Evolutionary conservation across 2,797 vertebrate species (phyloP).

Genomic region (Coracias cyanogaster): DNA sequence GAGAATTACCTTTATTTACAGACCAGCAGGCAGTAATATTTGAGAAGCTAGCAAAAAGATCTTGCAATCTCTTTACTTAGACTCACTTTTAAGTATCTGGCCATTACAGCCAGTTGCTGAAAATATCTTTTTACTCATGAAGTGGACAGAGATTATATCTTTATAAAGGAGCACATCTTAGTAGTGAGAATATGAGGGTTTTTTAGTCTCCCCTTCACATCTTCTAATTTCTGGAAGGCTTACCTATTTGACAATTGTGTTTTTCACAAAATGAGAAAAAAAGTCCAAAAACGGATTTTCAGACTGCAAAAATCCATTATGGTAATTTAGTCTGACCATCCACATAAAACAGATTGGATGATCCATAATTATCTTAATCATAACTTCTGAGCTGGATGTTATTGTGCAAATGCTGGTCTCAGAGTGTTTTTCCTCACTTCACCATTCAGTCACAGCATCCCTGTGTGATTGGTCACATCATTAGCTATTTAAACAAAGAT

Average conservation of each 20-base stretch:
- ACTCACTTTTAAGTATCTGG: not conserved
- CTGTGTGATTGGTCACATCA: not conserved
- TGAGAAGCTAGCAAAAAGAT: not conserved
- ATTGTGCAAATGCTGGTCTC: not conserved
- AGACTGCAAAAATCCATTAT: not conserved
- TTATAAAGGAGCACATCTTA: not conserved
- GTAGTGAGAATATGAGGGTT: not conserved
- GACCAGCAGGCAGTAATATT: not conserved
- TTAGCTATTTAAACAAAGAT: constrained; percentile 3
- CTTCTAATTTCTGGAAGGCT: not conserved
- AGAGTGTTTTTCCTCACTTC: not conserved
- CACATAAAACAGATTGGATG: not conserved
- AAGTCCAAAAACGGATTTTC: not conserved
- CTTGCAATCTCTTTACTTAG: not conserved
- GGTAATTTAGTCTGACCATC: not conserved
- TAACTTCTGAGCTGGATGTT: not conserved
- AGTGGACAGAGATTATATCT: not conserved
- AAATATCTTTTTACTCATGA: not conserved
- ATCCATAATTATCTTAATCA: not conserved
- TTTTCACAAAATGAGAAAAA: not conserved
- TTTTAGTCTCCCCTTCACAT: not conserved
- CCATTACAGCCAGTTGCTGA: not conserved
- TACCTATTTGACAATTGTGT: not conserved
- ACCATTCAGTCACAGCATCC: not conserved
- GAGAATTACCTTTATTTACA: not conserved